Percentiles rank a stretch among this genome's conserved stretches.
These are phyloP conservation scores for Idaea biselata DNA, from an alignment of 2,888 invertebrate genomes.

Conservation along the genomic window DNA sequence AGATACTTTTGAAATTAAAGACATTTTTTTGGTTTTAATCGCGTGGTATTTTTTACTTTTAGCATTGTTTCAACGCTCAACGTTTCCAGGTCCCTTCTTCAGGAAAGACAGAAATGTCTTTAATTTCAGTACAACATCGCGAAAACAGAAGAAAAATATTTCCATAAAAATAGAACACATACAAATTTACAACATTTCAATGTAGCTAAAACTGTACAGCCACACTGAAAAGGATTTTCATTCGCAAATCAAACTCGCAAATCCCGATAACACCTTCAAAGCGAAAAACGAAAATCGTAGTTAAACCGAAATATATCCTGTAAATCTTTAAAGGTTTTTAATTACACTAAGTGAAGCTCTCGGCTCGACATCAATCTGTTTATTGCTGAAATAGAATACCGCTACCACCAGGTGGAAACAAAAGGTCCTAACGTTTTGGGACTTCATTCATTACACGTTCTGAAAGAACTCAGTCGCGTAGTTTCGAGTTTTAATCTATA, in stretches of 20 bases:
- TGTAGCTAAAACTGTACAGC: neutral
- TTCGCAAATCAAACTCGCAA: slow-evolving; percentile 21
- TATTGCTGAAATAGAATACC: slow-evolving; percentile 48
- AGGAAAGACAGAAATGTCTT: too few species aligned
- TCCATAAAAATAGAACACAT: neutral
- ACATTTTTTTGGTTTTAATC: too few species aligned
- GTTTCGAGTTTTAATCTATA: slow-evolving; percentile 25
- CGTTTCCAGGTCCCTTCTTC: too few species aligned
- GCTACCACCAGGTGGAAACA: slow-evolving; percentile 29
- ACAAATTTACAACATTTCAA: neutral
- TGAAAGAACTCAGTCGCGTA: slow-evolving; percentile 34
- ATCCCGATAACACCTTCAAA: slow-evolving; percentile 42
- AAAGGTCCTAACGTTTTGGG: slow-evolving; percentile 41
- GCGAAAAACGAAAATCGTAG: slow-evolving; percentile 43
- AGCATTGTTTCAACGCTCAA: too few species aligned
- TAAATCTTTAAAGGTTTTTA: slow-evolving; percentile 71
- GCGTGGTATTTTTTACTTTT: too few species aligned
- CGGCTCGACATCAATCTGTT: slow-evolving; percentile 62
- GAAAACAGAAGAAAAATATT: too few species aligned
- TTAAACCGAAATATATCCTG: slow-evolving; percentile 45
- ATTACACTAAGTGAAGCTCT: slow-evolving; percentile 67
- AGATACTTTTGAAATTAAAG: too few species aligned
- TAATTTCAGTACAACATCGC: too few species aligned
- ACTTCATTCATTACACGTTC: slow-evolving; percentile 49
- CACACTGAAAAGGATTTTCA: neutral